phyloP scores from a whole-genome alignment of 2,797 vertebrate species.

The Ambastaia sidthimunki region DNA sequence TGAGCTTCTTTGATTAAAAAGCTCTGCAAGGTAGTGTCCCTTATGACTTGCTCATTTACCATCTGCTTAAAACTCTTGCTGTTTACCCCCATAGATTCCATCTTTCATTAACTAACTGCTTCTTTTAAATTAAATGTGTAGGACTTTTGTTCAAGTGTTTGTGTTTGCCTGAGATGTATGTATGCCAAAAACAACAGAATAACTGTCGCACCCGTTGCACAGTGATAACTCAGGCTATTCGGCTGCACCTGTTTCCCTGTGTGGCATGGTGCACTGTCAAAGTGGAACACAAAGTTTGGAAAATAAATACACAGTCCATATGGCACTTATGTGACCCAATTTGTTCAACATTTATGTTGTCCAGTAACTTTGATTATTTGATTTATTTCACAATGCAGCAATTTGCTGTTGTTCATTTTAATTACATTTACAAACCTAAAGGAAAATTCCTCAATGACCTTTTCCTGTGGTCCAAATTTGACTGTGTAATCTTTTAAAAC shows the following conservation, averaged over 20 bases:
- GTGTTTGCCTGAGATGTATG: slow-evolving; percentile 28
- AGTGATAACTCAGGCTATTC: slow-evolving; percentile 57
- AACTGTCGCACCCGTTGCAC: slow-evolving; percentile 47
- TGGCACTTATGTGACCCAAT: slow-evolving; percentile 37
- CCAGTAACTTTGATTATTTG: no score
- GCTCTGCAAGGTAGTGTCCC: slow-evolving; percentile 19
- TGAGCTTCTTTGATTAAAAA: slow-evolving; percentile 25
- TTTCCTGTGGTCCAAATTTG: slow-evolving; percentile 5
- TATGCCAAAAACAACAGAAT: slow-evolving; percentile 35
- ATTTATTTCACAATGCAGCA: neutral
- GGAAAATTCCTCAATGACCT: neutral
- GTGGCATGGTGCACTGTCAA: slow-evolving; percentile 17
- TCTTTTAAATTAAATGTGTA: slow-evolving; percentile 44
- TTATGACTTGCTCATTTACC: slow-evolving; percentile 50
- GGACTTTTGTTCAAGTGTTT: slow-evolving; percentile 34
- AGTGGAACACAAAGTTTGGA: slow-evolving; percentile 29
- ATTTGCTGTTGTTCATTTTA: neutral
- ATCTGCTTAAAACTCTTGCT: slow-evolving; percentile 52
- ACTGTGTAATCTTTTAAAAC: neutral
- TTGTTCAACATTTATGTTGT: slow-evolving; percentile 3
- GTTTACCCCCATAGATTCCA: slow-evolving; percentile 38
- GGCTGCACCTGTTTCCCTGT: slow-evolving; percentile 48
- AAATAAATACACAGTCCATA: slow-evolving; percentile 40
- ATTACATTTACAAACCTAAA: slow-evolving; percentile 23
- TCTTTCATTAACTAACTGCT: slow-evolving; percentile 36